These are phyloP conservation scores for Stenolophus ochropezus DNA, from an alignment of 2,888 invertebrate genomes.

Conservation along the genomic window DNA sequence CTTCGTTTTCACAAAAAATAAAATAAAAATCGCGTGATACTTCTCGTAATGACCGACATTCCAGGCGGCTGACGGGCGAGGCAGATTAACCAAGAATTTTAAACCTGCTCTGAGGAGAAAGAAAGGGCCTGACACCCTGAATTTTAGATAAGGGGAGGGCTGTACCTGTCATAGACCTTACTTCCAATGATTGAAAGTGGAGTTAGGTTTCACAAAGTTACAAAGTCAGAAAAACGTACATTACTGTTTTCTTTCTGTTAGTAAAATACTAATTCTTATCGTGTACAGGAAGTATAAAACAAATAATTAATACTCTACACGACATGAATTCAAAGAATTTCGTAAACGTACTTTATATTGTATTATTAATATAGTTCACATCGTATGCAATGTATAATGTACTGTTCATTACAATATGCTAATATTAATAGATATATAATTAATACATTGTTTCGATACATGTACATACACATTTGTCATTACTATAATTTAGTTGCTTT, in stretches of 20 bases:
- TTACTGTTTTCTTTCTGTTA: neutral
- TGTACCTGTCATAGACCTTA: neutral
- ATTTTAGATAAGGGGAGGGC: neutral
- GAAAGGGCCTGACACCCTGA: neutral
- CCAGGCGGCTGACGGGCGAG: neutral
- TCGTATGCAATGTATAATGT: neutral
- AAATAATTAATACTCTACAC: neutral
- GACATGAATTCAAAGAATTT: neutral
- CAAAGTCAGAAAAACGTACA: neutral
- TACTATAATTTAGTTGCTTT: too few relatives aligned
- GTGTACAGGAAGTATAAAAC: neutral
- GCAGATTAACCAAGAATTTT: conserved; percentile 47
- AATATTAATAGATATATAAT: neutral
- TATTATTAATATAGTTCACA: neutral
- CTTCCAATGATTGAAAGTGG: neutral
- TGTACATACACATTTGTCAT: too few relatives aligned
- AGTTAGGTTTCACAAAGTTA: neutral
- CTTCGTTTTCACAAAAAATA: conserved; percentile 28
- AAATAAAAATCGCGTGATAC: conserved; percentile 37
- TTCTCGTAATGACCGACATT: conserved; percentile 38
- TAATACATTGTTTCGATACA: too few relatives aligned
- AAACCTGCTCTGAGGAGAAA: conserved; percentile 3
- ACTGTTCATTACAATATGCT: neutral
- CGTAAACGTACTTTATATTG: neutral
- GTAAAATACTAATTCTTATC: neutral